Base-by-base conservation (phyloP, 1,140 invertebrate genomes). In the Pantala flavescens region DNA sequence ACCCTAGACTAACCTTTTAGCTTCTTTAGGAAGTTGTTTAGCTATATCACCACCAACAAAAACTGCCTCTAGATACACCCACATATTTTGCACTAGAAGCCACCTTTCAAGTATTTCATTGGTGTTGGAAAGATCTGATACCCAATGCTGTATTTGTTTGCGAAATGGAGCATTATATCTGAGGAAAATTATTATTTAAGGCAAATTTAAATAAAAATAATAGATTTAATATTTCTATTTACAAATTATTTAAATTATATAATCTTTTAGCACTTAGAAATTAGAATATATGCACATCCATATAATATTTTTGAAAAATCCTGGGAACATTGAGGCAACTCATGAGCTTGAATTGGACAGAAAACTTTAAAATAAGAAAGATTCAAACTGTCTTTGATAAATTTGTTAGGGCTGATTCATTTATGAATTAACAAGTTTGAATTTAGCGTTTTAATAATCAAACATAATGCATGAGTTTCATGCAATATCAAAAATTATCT, bases 11-110 rank as follows among this genome's bases (percentile, higher is more conserved):
- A 77, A 87, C 87, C 86, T 88, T 84, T 96, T 94, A 0, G 94
- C 94, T 84, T 96, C 94, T 82, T 95, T 95, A 0, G 97, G 97
- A 71, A 99, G 84, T 81, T 98, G 97, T 81, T 98, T 98, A 14
- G 97, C 96, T 79, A 98, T 98, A 79, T 99, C 97, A 75, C 97
- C 96, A 19, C 96, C 96, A 0, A 99, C 96, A 82, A 99, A 98
- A 1, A 99, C 97, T 0, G 96, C 97, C 82, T 99, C 97, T 12
- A 99, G 83, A 82, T 98, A 98, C 0, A 98, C 96, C 97, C 97
- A 98, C 89, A 98, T 93, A 81, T 98, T 98, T 83, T 98, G 97
- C 0, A 98, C 96, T 1, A 96, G 86, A 23, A 99, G 85, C 97
- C 97, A 98, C 75, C 95, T 87, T 83, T 98, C 96, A 70, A 98